A percentile compares a stretch with the other conserved stretches of the same genome.
phyloP scores from a whole-genome alignment of 2,888 invertebrate species.

The Apotomis betuletana region DNA sequence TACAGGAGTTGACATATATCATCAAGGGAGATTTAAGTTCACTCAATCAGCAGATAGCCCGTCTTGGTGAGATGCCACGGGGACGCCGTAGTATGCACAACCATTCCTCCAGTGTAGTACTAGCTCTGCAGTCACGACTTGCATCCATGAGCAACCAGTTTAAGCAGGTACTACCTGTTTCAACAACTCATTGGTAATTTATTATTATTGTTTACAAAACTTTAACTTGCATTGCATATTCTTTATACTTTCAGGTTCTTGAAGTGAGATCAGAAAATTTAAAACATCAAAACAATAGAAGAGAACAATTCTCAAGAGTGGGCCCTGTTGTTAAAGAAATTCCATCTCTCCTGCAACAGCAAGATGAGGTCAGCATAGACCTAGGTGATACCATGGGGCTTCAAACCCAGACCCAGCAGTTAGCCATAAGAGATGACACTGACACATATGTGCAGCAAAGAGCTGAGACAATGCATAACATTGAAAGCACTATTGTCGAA shows the following conservation, averaged over 20 bases:
- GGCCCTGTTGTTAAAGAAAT: constrained; percentile 76
- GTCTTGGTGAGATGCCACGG: constrained; percentile 91
- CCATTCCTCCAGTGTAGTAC: constrained; percentile 96
- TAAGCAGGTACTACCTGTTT: constrained; percentile 85
- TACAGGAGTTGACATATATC: constrained; percentile 98
- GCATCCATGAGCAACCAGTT: constrained; percentile 99
- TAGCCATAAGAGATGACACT: constrained; percentile 91
- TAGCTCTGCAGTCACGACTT: constrained; percentile 95
- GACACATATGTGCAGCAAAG: constrained; percentile 96
- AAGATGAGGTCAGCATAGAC: constrained; percentile 93
- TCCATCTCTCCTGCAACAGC: constrained; percentile 82
- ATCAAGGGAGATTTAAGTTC: constrained; percentile 98
- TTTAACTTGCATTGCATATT: constrained; percentile 29
- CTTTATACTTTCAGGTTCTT: constrained; percentile 84
- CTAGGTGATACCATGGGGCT: constrained; percentile 85
- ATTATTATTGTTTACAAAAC: neutral
- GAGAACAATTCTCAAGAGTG: constrained; percentile 91
- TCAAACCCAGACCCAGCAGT: constrained; percentile 85
- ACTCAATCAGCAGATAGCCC: constrained; percentile 98
- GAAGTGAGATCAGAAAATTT: constrained; percentile 99
- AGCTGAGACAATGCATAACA: constrained; percentile 99
- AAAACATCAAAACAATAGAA: constrained; percentile 95
- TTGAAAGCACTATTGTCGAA: constrained; percentile 99
- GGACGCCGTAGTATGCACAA: constrained; percentile 93
- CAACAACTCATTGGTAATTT: neutral